Base-by-base conservation (phyloP, 2,113 vertebrate species). In the Panthera uncia region DNA sequence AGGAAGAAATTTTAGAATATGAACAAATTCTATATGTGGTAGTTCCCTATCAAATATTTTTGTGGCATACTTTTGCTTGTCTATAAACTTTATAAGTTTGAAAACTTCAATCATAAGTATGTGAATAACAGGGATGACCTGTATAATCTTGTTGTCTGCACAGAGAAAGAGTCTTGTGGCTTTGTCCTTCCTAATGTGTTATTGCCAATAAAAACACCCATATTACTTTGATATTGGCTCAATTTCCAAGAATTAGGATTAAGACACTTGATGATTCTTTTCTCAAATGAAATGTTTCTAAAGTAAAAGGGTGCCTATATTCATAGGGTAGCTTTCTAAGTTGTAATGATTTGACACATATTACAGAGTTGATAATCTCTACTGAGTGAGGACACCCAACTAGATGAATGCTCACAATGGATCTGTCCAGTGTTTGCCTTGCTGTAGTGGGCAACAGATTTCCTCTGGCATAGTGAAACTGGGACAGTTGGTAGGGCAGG, bases 181-280 rank as follows among this genome's bases (percentile, higher is more conserved):
- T 93, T 97, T 91, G 69, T 33, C 16, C 65, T 95, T 88, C 38
- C 41, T 52, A 41, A 79, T 41, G 82, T 85, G 63, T 66, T 80
- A 48, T 27, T 82, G 78, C 16, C 38, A 89, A 65, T 89, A 96
- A 36, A 94, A 89, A 84, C 12, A 55, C 3, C 3, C 21, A 80
- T 5, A 55, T 57, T 69, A 63, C 38, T 69, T 89, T 66, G 36
- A 68, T 85, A 76, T 36, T 69, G 9, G 27, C 12, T 57, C 25
- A 80, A 25, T 87, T 65, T 81, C 27, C 18, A 84, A 55, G 41
- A 79, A 69, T 23, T 85, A 66, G 27, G 13, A 61, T 91, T 94
- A 82, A 86, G 55, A 68, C 7, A 61, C 33, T 61, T 80, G 36
- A 83, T 88, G 16, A 73, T 68, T 73, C 21, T 41, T 78, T 90